Evolutionary conservation across 1,140 invertebrate species (phyloP), one percentile per base, ranked within the genome.

Genomic region (Drosophila tristis): DNA sequence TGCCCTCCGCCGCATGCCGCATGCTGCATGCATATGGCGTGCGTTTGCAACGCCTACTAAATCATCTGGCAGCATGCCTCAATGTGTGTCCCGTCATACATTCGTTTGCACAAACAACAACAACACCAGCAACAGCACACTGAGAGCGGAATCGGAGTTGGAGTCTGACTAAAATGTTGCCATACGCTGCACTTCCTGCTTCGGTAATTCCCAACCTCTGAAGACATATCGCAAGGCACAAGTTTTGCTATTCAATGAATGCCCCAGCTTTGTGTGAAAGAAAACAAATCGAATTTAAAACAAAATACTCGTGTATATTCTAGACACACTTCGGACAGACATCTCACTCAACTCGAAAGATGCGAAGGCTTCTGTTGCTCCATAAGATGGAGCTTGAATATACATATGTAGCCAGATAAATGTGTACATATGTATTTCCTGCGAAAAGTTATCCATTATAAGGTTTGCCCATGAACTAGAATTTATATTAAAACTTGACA

Each of bases 21-120:
- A 86, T 87, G 82, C 71, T 87, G 82, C 62, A 86, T 80, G 84
- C 82, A 86, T 86, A 86, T 86, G 82, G 82, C 74, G 66, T 68
- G 78, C 82, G 84, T 87, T 77, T 86, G 82, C 82, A 87, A 87
- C 82, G 82, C 82, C 82, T 86, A 87, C 82, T 87, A 86, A 86
- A 86, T 87, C 82, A 86, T 86, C 65, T 68, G 65, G 78, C 78
- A 75, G 78, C 82, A 87, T 75, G 82, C 82, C 78, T 75, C 82
- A 78, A 62, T 78, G 62, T 75, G 57, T 78, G 75, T 60, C 76
- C 31, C 39, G 59, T 62, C 66, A 56, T 71, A 62, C 82, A 86
- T 78, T 86, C 71, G 77, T 65, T 85, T 73, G 68, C 74, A 55
- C 74, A 74, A 78, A 68, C 15, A 80, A 56, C 64, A 79, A 73